Percentiles rank a stretch among this genome's conserved stretches.
These are phyloP conservation scores for Spongilla lacustris DNA, from an alignment of 37 sponge, comb jelly and placozoan species.

Conservation along the genomic window DNA sequence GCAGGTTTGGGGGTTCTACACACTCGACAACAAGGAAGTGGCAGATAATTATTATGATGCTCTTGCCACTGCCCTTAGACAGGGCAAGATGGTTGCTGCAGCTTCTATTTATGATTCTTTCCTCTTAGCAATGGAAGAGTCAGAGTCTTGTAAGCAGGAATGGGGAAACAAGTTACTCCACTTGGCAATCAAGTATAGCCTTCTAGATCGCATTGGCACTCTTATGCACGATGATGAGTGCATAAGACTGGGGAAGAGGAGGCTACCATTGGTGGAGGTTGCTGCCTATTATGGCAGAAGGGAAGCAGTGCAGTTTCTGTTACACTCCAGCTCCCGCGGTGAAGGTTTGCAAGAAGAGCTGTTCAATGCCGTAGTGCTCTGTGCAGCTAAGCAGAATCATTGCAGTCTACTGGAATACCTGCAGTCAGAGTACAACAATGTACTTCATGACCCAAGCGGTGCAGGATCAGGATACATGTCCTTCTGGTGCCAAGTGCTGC, in stretches of 20 bases:
- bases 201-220: neutral
- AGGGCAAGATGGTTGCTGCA: neutral
- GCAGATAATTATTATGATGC: neutral
- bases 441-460: neutral
- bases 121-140: neutral
- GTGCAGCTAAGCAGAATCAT: neutral
- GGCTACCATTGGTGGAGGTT: neutral
- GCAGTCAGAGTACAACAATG: neutral
- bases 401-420: neutral
- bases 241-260: neutral
- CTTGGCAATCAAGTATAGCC: neutral
- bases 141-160: neutral
- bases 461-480: neutral
- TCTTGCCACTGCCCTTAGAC: neutral
- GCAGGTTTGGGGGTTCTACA: neutral
- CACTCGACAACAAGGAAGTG: neutral
- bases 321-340: neutral
- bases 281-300: conserved; percentile 22
- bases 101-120: neutral
- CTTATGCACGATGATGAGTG: neutral
- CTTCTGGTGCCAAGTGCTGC: conserved; percentile 36
- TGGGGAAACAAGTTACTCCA: neutral
- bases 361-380: neutral
- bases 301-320: conserved; percentile 10
- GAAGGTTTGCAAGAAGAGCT: neutral